Percentiles rank a stretch among this genome's conserved stretches.
Conservation (phyloP, 2,888 invertebrate genomes). For the Clivina fossor region DNA sequence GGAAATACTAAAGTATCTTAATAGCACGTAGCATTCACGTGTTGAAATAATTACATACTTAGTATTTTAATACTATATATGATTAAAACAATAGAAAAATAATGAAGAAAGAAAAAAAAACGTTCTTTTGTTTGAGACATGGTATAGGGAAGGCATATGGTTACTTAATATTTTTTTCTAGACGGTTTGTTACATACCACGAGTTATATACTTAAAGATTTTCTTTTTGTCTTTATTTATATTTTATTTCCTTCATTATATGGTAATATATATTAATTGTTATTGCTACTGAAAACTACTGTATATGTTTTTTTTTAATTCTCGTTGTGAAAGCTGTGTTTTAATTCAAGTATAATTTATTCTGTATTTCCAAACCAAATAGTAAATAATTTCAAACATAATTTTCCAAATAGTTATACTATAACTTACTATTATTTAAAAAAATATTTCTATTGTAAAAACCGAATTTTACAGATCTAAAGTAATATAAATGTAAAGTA, state of each 20-base stretch:
- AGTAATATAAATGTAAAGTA: neutral
- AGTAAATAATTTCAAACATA: too few species aligned
- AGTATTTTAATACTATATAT: too few species aligned
- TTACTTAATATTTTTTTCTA: conserved; percentile 20
- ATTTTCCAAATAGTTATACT: too few species aligned
- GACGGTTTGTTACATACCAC: conserved; percentile 22
- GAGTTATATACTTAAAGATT: too few species aligned
- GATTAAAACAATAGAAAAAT: conserved; percentile 32
- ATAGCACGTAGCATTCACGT: conserved; percentile 33
- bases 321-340: neutral
- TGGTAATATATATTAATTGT: conserved; percentile 32
- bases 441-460: too few species aligned
- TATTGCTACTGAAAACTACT: too few species aligned
- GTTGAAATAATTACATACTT: conserved; percentile 31
- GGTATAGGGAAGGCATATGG: too few species aligned
- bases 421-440: too few species aligned
- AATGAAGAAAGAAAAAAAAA: neutral
- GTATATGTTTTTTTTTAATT: neutral
- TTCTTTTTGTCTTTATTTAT: too few species aligned
- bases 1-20: conserved; percentile 31
- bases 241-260: conserved; percentile 30
- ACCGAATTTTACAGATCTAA: neutral
- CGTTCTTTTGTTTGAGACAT: too few species aligned
- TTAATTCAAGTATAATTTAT: too few species aligned
- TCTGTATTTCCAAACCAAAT: too few species aligned